phyloP scores from a whole-genome alignment of 2,113 vertebrate species.

The Ailurus styani region DNA sequence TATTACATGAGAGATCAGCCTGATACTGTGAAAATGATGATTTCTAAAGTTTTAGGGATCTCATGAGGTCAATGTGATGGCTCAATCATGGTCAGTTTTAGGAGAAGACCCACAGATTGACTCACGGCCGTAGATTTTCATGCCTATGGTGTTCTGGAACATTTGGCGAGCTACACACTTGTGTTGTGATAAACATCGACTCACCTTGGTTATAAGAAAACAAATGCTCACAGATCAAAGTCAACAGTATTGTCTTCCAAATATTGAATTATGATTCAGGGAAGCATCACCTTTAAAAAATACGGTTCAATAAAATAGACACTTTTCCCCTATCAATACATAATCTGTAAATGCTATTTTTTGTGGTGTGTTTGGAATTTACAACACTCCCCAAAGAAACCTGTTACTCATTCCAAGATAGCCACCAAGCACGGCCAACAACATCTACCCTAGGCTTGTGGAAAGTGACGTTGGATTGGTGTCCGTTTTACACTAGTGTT shows the following conservation, averaged over 20 bases:
- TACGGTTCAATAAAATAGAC: neutral
- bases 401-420: too few relatives aligned
- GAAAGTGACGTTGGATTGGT: too few relatives aligned
- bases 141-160: accelerated
- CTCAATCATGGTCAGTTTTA: neutral
- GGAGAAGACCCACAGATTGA: neutral
- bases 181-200: neutral
- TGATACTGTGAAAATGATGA: neutral
- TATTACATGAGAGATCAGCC: neutral
- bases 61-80: too few relatives aligned
- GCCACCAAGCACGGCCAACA: too few relatives aligned
- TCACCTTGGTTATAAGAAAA: neutral
- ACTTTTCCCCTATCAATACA: accelerated
- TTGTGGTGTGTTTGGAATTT: accelerated
- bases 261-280: neutral
- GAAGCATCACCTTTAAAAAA: neutral
- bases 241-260: neutral
- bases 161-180: neutral
- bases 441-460: accelerated
- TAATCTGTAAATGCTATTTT: neutral
- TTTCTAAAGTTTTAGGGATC: neutral
- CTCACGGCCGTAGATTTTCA: too few relatives aligned
- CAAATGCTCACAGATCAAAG: neutral
- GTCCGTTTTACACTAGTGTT: neutral
- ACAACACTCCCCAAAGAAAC: neutral